A percentile compares a stretch with the other conserved stretches of the same genome.
phyloP scores from a whole-genome alignment of 2,113 vertebrate species.

The Hippocampus barbouri region DNA sequence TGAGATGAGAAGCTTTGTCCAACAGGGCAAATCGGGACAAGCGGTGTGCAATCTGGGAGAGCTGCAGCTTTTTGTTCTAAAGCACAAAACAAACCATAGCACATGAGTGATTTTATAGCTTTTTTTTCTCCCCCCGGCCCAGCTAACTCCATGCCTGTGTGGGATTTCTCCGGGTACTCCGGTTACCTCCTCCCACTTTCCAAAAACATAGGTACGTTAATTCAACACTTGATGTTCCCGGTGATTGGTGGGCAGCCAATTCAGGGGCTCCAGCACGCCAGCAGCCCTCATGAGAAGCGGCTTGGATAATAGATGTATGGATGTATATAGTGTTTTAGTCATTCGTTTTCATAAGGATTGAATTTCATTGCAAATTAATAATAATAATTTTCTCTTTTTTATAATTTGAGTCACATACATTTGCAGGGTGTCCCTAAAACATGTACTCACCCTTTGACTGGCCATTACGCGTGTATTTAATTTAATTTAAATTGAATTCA shows the following conservation, averaged over 20 bases:
- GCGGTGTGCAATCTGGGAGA: constrained; percentile 14
- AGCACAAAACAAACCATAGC: constrained; percentile 13
- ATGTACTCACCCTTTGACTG: background rate
- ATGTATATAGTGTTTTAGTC: background rate
- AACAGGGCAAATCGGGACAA: constrained; percentile 43
- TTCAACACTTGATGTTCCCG: too few relatives aligned
- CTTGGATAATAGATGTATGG: too few relatives aligned
- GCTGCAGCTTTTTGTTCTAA: constrained; percentile 55
- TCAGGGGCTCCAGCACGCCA: too few relatives aligned
- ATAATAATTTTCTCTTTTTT: background rate
- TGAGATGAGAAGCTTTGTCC: constrained; percentile 54
- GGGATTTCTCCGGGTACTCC: too few relatives aligned
- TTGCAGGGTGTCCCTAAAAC: too few relatives aligned
- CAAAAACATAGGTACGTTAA: too few relatives aligned
- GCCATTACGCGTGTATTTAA: background rate
- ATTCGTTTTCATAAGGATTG: background rate
- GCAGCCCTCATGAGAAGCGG: too few relatives aligned
- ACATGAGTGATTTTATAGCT: background rate
- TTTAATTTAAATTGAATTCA: background rate
- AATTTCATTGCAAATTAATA: background rate
- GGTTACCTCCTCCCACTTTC: too few relatives aligned
- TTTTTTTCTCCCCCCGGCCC: too few relatives aligned
- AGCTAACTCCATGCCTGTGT: too few relatives aligned
- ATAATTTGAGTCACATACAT: background rate
- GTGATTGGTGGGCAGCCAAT: too few relatives aligned